phyloP scores from a whole-genome alignment of 2,113 vertebrate species.

The Elanoides forficatus region DNA sequence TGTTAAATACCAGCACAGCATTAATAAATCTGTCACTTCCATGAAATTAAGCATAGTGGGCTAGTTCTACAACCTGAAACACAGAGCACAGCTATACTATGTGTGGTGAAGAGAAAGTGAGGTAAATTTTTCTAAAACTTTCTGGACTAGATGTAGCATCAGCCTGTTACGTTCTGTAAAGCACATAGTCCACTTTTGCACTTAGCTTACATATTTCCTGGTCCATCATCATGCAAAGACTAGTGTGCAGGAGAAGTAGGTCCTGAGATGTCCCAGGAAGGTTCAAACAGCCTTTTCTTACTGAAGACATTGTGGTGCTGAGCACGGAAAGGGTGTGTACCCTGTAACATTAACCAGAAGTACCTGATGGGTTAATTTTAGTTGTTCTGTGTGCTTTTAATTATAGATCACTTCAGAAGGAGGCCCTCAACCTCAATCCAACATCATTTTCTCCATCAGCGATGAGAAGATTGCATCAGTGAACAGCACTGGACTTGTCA shows the following conservation, averaged over 20 bases:
- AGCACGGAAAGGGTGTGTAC: not conserved
- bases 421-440: conserved; percentile 94
- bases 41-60: not conserved
- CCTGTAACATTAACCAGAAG: not conserved
- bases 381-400: not conserved
- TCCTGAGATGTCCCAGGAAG: not conserved
- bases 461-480: conserved; percentile 77
- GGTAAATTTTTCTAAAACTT: not conserved
- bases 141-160: not conserved
- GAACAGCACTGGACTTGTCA: conserved; percentile 79
- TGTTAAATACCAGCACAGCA: not conserved
- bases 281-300: not conserved
- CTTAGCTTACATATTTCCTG: not conserved
- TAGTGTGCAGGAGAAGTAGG: not conserved
- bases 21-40: not conserved
- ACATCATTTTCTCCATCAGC: conserved; percentile 88
- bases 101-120: not conserved
- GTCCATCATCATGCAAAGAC: not conserved
- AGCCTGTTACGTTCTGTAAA: fast-evolving
- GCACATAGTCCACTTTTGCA: not conserved
- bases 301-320: not conserved
- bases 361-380: not conserved
- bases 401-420: conserved; percentile 91
- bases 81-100: not conserved
- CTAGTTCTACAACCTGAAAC: not conserved